Base-by-base conservation (phyloP, 2,797 vertebrate species). In the Enteromius afrohamiltoni region DNA sequence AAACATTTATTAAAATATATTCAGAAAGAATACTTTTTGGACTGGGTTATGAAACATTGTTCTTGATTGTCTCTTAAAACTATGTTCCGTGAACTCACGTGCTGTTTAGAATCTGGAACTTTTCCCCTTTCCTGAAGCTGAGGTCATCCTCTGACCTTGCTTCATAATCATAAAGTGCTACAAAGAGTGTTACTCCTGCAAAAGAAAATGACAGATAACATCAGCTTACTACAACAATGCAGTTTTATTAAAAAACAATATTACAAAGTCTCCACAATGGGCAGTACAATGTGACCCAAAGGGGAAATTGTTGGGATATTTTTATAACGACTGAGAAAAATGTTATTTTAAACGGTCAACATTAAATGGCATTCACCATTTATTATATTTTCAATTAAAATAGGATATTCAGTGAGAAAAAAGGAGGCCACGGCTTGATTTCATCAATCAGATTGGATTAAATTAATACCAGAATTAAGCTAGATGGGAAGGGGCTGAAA, bases 71-170 rank as follows among this genome's bases (percentile, higher is more conserved):
- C 17, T 29, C 23, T 49, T 49, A 29, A 29, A 37, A 73, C 16
- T 37, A 37, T 23, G 49, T 37, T n/a, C 29, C 4, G 34, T 76
- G 89, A 88, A 97, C 98, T 98, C 96, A 99, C 98, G 97, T 99
- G 97, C 97, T 99, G 92, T 99, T 99, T 90, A 99, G 93, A 93
- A 99, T 99, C 91, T 99, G 98, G 92, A 99, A 99, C 91, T 98
- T 96, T 93, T 99, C 98, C 93, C 98, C 97, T 95, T 99, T 99
- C 89, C 97, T 96, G 94, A 99, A 99, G 95, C 97, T 99, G 93
- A 99, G 95, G 93, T 99, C 98, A 93, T 99, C 98, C 93, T 99
- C 98, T 0, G 98, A 99, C 92, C 98, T 93, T 83, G 98, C 98
- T 89, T 99, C 98, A 55, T 99, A 99, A 93, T 99, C 98, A 73